A percentile compares a stretch with the other conserved stretches of the same genome.
phyloP scores from a whole-genome alignment of 64 coral and sea anemone species.

The Montipora cactus region DNA sequence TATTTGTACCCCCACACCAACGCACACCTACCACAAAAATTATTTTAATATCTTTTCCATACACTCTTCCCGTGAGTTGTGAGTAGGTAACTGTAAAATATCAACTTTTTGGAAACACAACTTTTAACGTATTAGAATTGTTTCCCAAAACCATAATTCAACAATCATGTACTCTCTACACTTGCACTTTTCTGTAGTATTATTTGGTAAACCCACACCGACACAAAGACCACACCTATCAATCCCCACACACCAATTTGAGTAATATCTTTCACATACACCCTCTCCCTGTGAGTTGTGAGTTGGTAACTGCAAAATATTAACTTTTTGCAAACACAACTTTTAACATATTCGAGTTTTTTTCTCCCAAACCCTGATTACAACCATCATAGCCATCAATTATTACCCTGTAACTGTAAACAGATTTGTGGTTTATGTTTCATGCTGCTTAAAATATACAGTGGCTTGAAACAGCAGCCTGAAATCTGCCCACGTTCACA shows the following conservation, averaged over 20 bases:
- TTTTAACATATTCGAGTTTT: not conserved
- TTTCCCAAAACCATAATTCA: not conserved
- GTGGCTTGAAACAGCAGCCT: slow-evolving; percentile 24
- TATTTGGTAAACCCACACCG: not conserved
- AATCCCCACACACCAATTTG: not conserved
- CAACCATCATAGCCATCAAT: slow-evolving; percentile 18
- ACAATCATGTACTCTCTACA: not conserved
- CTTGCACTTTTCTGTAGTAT: not conserved
- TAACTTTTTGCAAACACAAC: not conserved
- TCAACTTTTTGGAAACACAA: not conserved
- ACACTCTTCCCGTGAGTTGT: not conserved
- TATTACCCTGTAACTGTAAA: not conserved
- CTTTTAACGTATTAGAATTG: not conserved
- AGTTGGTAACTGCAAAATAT: slow-evolving; percentile 19
- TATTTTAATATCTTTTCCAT: not conserved
- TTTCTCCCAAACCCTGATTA: not conserved
- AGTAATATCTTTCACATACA: slow-evolving; percentile 12
- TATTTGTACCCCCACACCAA: not conserved
- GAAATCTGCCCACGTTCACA: not conserved
- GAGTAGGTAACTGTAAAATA: not conserved
- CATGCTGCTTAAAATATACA: too few species aligned
- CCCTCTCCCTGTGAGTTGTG: slow-evolving; percentile 4
- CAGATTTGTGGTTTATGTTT: not conserved
- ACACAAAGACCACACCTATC: not conserved
- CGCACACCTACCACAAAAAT: not conserved